These are phyloP conservation scores for Sinelater perroti DNA, from an alignment of 2,888 invertebrate genomes.

Conservation along the genomic window DNA sequence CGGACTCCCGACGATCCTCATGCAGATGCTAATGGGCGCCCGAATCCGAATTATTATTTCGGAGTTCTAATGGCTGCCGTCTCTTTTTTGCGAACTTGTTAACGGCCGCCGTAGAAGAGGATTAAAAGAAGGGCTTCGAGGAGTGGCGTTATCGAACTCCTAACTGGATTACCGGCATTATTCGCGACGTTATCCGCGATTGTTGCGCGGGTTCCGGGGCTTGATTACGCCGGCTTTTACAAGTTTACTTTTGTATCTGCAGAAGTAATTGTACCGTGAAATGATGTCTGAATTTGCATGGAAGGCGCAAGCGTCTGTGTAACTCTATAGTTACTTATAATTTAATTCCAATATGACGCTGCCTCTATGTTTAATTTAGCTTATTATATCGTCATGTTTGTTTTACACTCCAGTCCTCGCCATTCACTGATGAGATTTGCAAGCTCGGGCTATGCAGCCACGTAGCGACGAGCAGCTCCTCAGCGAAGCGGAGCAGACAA, in stretches of 20 bases:
- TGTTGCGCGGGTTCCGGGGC: conserved; percentile 34
- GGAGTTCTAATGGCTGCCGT: conserved; percentile 37
- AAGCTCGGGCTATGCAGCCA: conserved; percentile 34
- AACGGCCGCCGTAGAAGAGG: conserved; percentile 29
- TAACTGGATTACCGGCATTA: conserved; percentile 39
- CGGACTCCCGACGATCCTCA: conserved; percentile 32
- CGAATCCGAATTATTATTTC: conserved; percentile 40
- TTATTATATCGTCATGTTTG: conserved; percentile 58
- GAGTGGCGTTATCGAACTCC: conserved; percentile 37
- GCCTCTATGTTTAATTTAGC: conserved; percentile 56
- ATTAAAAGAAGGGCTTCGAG: conserved; percentile 36
- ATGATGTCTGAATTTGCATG: conserved; percentile 55
- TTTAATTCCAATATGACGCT: conserved; percentile 56
- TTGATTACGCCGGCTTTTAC: conserved; percentile 40
- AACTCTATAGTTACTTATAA: conserved; percentile 54
- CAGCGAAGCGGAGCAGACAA: conserved; percentile 21
- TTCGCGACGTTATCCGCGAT: conserved; percentile 35
- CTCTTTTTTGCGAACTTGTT: conserved; percentile 27
- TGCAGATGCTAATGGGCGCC: conserved; percentile 41
- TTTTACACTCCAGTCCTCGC: conserved; percentile 55
- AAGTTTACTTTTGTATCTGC: conserved; percentile 44
- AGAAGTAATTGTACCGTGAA: conserved; percentile 50
- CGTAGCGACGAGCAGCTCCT: too few relatives aligned
- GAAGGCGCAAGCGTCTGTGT: conserved; percentile 51
- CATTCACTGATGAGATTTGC: conserved; percentile 56